phyloP scores from a whole-genome alignment of 2,888 invertebrate species.

The Steinernema scapterisci region DNA sequence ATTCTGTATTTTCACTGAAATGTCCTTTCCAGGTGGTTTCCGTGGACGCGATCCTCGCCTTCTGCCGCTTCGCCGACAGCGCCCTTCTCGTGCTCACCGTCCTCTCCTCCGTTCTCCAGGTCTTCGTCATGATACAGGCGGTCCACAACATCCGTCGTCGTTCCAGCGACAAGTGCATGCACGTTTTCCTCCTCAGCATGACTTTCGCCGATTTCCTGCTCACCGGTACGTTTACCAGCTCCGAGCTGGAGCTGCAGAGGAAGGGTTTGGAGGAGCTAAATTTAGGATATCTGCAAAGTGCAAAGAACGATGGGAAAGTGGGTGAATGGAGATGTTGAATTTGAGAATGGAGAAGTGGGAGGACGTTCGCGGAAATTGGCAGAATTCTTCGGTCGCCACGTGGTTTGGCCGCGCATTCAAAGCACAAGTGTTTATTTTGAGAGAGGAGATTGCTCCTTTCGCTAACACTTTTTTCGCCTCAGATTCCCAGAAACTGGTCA shows the following conservation, averaged over 20 bases:
- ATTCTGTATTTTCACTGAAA: no score
- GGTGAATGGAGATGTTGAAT: background rate
- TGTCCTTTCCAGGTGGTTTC: constrained; percentile 40
- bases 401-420: no score
- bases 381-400: no score
- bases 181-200: constrained; percentile 64
- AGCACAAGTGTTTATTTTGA: no score
- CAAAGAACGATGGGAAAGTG: background rate
- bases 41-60: constrained; percentile 42
- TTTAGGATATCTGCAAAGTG: background rate
- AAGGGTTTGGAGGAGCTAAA: background rate
- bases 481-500: no score
- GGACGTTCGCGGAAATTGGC: no score
- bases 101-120: constrained; percentile 50
- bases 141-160: constrained; percentile 59
- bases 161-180: constrained; percentile 61
- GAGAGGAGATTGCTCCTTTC: no score
- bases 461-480: no score
- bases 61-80: constrained; percentile 42
- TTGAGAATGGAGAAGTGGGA: background rate
- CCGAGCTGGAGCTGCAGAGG: no score
- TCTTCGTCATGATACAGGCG: constrained; percentile 54
- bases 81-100: constrained; percentile 46
- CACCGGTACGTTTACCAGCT: constrained; percentile 47
- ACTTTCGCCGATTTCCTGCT: constrained; percentile 63